Evolutionary conservation across 1,140 invertebrate genomes (phyloP), one percentile per base, ranked within the genome.

Genomic region (Aphidius ervi): DNA sequence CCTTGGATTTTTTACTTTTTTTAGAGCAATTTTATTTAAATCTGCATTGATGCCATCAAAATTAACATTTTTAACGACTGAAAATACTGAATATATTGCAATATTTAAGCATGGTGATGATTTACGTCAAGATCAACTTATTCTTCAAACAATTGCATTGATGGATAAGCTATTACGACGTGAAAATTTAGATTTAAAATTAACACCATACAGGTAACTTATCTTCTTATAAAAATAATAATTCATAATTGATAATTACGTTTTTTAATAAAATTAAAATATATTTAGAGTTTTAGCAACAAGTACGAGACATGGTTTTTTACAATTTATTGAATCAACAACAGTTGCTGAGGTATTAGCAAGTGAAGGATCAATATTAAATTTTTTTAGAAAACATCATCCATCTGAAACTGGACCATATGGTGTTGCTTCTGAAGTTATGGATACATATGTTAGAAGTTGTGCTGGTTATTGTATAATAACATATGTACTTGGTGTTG

Each of bases 21-120:
- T 53, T 59, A 86, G 85, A 72, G 94, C 96, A 0, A 91, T 88
- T 53, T 81, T 99, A 0, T 99, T 99, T 76, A 99, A 99, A 78
- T 98, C 95, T 41, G 93, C 94, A 5, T 81, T 98, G 47, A 99
- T 98, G 95, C 97, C 97, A n/a, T 94, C 93, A 45, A 91, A 92
- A 74, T 82, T 99, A 23, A 93, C 94, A 4, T 99, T 99, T 76
- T 81, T 90, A 16, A 96, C 93, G 0, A 85, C 83, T 0, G 85
- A 88, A 54, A 88, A 89, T 42, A 81, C 79, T n/a, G 92, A 97
- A 74, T 99, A 98, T 80, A 89, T 94, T 10, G 92, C 95, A 0
- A 99, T 99, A 65, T 99, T 99, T 77, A 99, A 99, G 82, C 87
- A 97, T 71, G 98, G 98, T 1, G 98, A 99, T 80, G 97, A 99